These are phyloP conservation scores for Mormyrops attenuatus DNA, from an alignment of 2,797 vertebrate species.

Conservation along the genomic window DNA sequence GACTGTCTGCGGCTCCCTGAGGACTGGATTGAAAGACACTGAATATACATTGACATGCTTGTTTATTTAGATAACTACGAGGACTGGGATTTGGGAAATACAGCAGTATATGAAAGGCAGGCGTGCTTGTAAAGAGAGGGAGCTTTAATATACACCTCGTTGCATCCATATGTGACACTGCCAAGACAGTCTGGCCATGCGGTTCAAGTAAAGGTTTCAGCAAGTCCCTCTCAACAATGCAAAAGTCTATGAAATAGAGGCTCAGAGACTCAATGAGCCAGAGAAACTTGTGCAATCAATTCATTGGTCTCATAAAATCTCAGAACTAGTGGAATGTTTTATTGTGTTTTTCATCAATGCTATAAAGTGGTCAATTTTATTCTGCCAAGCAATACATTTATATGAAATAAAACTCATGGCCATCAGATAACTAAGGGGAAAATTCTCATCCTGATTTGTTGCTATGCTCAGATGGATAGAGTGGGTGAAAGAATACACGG, in stretches of 20 bases:
- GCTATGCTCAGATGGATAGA: neutral
- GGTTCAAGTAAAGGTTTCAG: neutral
- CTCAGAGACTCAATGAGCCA: neutral
- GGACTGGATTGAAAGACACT: neutral
- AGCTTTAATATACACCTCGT: neutral
- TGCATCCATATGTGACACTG: neutral
- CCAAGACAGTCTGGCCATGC: neutral
- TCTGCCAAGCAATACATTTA: neutral
- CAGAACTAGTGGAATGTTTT: neutral
- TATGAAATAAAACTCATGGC: neutral
- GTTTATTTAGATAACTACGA: neutral
- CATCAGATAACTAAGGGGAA: neutral
- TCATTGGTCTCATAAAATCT: neutral
- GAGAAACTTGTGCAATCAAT: neutral
- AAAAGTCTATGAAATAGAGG: neutral
- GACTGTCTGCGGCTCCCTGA: neutral
- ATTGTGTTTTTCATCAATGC: slow-evolving; percentile 3
- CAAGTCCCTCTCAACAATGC: neutral
- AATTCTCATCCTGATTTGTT: neutral
- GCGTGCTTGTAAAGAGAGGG: neutral
- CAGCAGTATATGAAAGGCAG: neutral
- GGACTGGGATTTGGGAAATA: neutral
- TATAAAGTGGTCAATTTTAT: neutral
- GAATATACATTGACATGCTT: neutral
- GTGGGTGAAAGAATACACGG: neutral